A percentile compares a stretch with the other conserved stretches of the same genome.
Conservation (phyloP, 2,888 invertebrate species). For the Glyphotaelius pellucidus region DNA sequence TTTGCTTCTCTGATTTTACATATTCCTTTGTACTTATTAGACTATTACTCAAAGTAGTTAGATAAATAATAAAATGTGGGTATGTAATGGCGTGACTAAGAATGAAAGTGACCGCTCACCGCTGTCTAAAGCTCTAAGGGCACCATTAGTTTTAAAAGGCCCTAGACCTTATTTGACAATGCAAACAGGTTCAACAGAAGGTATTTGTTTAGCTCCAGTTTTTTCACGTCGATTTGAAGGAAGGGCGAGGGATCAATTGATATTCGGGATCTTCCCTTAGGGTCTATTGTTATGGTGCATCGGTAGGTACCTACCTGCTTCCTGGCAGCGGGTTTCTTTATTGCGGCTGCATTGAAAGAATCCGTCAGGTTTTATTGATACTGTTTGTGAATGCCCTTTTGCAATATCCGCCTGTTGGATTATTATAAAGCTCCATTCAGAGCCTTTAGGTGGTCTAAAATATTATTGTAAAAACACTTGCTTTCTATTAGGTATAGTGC, state of each 20-base stretch:
- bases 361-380: not conserved
- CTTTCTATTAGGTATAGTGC: not conserved
- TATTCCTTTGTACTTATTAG: too few species aligned
- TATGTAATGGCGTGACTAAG: not conserved
- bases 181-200: not conserved
- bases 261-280: not conserved
- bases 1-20: too few species aligned
- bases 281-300: not conserved
- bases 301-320: not conserved
- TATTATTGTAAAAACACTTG: not conserved
- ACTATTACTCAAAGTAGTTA: too few species aligned
- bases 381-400: not conserved
- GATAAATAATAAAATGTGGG: too few species aligned
- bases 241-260: constrained; percentile 2
- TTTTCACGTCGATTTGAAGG: not conserved
- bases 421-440: not conserved
- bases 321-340: not conserved
- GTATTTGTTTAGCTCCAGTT: not conserved
- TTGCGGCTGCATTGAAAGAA: not conserved
- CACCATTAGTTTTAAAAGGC: too few species aligned
- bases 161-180: not conserved
- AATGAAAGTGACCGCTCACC: not conserved
- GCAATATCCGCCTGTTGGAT: not conserved
- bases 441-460: not conserved
- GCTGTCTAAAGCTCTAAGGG: too few species aligned